Evolutionary conservation across 2,888 invertebrate species (phyloP).

Genomic region (Holacanthella duospinosa): DNA sequence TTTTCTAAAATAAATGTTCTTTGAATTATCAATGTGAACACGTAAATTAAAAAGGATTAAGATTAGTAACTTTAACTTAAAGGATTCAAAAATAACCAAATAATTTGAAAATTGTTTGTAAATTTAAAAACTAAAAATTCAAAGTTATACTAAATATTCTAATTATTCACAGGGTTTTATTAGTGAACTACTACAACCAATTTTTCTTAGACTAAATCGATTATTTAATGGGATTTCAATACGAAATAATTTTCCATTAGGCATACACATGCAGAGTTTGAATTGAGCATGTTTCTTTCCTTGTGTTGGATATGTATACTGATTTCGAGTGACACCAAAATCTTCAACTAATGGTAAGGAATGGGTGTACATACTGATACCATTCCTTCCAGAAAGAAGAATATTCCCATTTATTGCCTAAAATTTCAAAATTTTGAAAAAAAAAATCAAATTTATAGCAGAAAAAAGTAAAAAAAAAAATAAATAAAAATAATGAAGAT

Average conservation of each 20-base stretch:
- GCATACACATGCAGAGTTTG: slow-evolving; percentile 84
- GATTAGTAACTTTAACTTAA: too few relatives aligned
- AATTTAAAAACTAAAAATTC: too few relatives aligned
- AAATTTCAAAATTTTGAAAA: too few relatives aligned
- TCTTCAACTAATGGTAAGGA: slow-evolving; percentile 57
- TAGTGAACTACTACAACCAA: slow-evolving; percentile 33
- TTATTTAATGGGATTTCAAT: slow-evolving; percentile 43
- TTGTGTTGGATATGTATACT: slow-evolving; percentile 28
- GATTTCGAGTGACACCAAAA: slow-evolving; percentile 29
- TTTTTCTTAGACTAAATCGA: slow-evolving; percentile 15
- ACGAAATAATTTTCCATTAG: slow-evolving; percentile 69
- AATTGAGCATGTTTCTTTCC: slow-evolving; percentile 49
- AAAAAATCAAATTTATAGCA: too few relatives aligned
- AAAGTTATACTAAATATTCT: too few relatives aligned
- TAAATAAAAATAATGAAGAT: slow-evolving; percentile 13
- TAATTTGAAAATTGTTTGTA: too few relatives aligned
- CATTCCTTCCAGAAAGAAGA: slow-evolving; percentile 52
- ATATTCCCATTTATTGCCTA: slow-evolving; percentile 62
- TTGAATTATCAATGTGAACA: too few relatives aligned
- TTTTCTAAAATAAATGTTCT: too few relatives aligned
- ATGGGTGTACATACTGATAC: slow-evolving; percentile 59
- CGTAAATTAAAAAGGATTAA: too few relatives aligned
- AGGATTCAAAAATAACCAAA: too few relatives aligned
- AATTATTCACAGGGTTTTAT: too few relatives aligned
- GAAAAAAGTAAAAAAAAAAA: background rate